These are phyloP conservation scores for Melanocharis versteri DNA, from an alignment of 2,113 vertebrate species.

Conservation along the genomic window DNA sequence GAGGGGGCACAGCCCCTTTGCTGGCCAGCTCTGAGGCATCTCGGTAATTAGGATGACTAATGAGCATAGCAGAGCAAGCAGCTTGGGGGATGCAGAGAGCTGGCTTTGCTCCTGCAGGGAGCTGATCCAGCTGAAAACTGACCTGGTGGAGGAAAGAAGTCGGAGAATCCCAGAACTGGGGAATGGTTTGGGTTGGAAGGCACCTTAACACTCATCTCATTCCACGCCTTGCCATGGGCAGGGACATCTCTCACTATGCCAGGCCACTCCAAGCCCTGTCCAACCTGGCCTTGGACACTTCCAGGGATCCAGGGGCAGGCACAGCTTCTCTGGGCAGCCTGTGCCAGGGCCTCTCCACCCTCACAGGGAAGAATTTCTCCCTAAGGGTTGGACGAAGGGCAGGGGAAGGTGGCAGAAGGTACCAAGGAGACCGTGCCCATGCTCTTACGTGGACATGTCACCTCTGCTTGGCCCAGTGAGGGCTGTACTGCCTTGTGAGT, in stretches of 20 bases:
- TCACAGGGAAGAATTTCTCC: background rate
- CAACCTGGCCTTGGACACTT: background rate
- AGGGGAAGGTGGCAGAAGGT: background rate
- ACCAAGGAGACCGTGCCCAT: rapidly evolving
- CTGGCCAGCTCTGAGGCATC: background rate
- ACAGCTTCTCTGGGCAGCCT: background rate
- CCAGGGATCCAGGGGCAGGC: background rate
- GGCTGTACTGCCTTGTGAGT: background rate
- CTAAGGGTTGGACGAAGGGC: background rate
- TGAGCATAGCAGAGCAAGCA: background rate
- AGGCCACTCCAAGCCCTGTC: rapidly evolving
- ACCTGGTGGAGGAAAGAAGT: background rate
- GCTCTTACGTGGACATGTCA: background rate
- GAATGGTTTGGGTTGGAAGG: background rate
- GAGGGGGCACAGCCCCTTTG: background rate
- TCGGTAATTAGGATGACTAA: background rate
- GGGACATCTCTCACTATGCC: background rate
- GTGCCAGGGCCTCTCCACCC: background rate
- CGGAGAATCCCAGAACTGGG: background rate
- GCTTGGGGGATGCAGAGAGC: background rate
- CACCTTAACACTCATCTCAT: rapidly evolving
- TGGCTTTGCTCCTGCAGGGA: background rate
- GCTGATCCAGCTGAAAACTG: background rate
- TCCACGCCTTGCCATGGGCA: background rate
- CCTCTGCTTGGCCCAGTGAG: rapidly evolving